phyloP scores from a whole-genome alignment of 2,797 vertebrate genomes.

The Acanthiza pusilla region DNA sequence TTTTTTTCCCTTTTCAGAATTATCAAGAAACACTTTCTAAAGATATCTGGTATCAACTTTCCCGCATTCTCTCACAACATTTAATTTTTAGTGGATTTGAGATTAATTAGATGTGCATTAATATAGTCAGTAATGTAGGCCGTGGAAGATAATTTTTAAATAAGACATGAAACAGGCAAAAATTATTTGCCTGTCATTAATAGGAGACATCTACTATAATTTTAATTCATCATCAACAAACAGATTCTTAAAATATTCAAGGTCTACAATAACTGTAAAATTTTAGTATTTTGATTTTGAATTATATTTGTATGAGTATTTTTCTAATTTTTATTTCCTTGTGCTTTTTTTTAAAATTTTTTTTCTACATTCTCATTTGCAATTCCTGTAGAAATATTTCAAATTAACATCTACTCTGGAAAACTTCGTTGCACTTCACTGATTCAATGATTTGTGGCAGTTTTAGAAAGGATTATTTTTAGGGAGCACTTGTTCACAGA shows the following conservation, averaged over 20 bases:
- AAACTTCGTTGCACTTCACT: neutral
- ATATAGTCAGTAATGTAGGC: neutral
- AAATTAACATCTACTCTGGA: neutral
- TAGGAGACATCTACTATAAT: neutral
- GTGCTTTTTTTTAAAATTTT: too few species aligned
- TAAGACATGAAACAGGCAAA: neutral
- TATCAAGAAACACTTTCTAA: neutral
- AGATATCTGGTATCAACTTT: neutral
- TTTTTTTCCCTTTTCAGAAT: neutral
- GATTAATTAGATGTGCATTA: neutral
- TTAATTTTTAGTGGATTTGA: neutral
- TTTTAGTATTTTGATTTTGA: neutral
- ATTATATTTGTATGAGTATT: neutral
- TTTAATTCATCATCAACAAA: neutral
- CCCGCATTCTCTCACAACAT: neutral
- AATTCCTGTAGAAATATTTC: neutral
- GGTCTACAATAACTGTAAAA: neutral
- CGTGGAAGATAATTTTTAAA: neutral
- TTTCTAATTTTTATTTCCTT: neutral
- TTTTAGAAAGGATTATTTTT: neutral
- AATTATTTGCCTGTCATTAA: neutral
- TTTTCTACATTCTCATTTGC: neutral
- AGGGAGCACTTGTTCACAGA: neutral
- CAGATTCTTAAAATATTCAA: neutral
- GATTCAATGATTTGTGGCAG: neutral